phyloP scores from a whole-genome alignment of 2,113 vertebrate genomes.

The Erinaceus europaeus region DNA sequence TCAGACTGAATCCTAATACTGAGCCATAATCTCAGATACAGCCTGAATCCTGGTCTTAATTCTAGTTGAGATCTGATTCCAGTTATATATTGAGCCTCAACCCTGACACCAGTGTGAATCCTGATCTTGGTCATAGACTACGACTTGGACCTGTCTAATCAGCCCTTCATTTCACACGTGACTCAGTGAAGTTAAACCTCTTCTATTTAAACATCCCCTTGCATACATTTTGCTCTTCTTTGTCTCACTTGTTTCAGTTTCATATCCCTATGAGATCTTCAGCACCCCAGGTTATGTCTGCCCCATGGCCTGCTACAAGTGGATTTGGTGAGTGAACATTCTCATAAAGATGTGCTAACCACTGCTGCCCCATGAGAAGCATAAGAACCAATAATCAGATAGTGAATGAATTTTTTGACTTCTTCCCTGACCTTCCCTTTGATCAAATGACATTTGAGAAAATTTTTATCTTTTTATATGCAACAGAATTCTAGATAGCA shows the following conservation, averaged over 20 bases:
- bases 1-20: not conserved
- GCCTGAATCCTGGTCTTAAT: not conserved
- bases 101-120: not conserved
- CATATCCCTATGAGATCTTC: not conserved
- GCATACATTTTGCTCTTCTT: not conserved
- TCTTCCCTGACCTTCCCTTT: not conserved
- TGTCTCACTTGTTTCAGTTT: slow-evolving; percentile 6
- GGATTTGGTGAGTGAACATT: not conserved
- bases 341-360: not conserved
- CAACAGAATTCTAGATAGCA: not conserved
- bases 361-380: not conserved
- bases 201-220: not conserved
- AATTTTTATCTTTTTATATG: slow-evolving; percentile 7
- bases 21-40: not conserved
- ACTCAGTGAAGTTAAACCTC: not conserved
- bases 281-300: not conserved
- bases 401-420: not conserved
- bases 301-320: not conserved
- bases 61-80: not conserved
- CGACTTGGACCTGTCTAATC: not conserved
- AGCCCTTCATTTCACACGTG: not conserved
- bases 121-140: slow-evolving; percentile 13
- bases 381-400: not conserved
- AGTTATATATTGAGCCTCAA: not conserved
- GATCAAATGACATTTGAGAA: slow-evolving; percentile 31